Base-by-base conservation (phyloP, 2,888 invertebrate species). In the Phengaris arion region DNA sequence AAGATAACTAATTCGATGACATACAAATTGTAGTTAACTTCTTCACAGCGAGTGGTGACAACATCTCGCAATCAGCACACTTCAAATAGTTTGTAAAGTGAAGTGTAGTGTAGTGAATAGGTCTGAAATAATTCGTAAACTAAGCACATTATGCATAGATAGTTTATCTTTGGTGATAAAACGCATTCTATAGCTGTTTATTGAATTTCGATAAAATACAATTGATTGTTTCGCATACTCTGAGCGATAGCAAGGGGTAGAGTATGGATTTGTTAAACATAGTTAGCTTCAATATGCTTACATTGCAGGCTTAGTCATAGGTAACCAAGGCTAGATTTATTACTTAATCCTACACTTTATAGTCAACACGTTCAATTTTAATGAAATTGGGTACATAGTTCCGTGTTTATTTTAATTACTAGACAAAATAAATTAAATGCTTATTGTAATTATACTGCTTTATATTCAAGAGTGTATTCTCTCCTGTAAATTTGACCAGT, bases 271-370 rank as follows among this genome's bases (percentile, higher is more conserved):
- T 9, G 22, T 35, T 15, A 59, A 9, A 15, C 5, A 12, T 35
- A 57, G 22, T 64, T 64, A 22, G 22, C 15, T 15, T 1, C n/a
- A 15, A 57, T 15, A 15, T 10, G 22, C 4, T 35, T 64, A 64
- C 22, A 64, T 64, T 64, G 22, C 22, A 64, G 35, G 35, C 15
- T 35, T 64, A 64, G 59, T 64, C 59, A 59, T 59, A 35, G 59
- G 22, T 22, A 64, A 64, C 9, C 59, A 64, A 10, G 35, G 10
- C 59, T 64, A 5, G 59, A 35, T 57, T 57, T 57, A 15, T 57
- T 9, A 15, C 57, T 57, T 15, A n/a, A 15, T 57, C 57, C 57
- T 57, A 57, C 57, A 15, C 9, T 57, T 57, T 57, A 57, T 15
- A 57, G 57, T 57, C 57, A 1, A 8, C 57, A 5, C 15, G 15